Conservation (phyloP, 2,797 vertebrate species). For the Hippopotamyrus pictus region DNA sequence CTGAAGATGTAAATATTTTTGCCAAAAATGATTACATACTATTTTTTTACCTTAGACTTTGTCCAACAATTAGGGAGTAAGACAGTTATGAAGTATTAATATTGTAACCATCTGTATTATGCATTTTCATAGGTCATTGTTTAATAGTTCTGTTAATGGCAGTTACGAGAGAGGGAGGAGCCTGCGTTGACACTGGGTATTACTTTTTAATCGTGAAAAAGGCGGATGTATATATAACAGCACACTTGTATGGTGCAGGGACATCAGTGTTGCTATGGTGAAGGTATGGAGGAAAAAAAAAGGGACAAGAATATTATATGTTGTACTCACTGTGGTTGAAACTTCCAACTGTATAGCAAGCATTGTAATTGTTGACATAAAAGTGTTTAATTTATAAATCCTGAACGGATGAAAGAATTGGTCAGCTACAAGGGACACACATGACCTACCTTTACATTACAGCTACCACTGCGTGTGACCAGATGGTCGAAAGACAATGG, state of each 20-base stretch:
- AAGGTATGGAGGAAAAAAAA: background rate
- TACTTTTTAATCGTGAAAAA: background rate
- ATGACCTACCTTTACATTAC: background rate
- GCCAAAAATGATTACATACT: background rate
- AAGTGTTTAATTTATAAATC: slow-evolving; percentile 12
- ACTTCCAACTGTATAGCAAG: background rate
- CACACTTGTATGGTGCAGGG: background rate
- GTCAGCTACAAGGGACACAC: background rate
- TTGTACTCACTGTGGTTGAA: background rate
- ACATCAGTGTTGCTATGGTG: slow-evolving; percentile 21
- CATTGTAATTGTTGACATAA: background rate
- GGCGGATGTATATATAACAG: background rate
- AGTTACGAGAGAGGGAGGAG: background rate
- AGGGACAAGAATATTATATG: background rate
- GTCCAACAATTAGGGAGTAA: background rate
- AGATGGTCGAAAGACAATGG: background rate
- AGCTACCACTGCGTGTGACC: background rate
- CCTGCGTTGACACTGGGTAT: background rate
- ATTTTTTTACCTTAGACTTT: background rate
- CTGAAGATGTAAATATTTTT: slow-evolving; percentile 5
- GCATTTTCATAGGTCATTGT: background rate
- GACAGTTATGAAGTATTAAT: slow-evolving; percentile 18
- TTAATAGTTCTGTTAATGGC: background rate
- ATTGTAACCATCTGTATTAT: slow-evolving; percentile 11
- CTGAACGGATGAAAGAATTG: background rate